Base-by-base conservation (phyloP, 2,888 invertebrate genomes). In the Exephanes ischioxanthus region DNA sequence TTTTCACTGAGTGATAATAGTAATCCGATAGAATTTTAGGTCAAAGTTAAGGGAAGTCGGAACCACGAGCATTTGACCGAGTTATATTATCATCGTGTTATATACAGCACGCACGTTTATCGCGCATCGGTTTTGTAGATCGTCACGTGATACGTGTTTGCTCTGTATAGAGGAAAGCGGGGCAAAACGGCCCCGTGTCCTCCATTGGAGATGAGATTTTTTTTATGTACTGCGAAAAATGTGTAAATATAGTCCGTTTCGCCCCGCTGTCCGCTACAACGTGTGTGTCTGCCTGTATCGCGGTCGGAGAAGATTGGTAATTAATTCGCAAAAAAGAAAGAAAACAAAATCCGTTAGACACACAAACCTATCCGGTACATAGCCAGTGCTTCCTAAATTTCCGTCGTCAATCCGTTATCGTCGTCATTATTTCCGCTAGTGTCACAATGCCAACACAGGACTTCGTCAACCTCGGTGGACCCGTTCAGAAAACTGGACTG, bases 341-440 rank as follows among this genome's bases (percentile, higher is more conserved):
- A 48, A 68, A 72, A 41, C 19, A 30, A 14, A 73, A 68, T 77
- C 78, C 84, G 84, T 85, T 85, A 81, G 61, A 73, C 68, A 48
- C 81, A 75, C 77, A 77, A 68, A 84, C 73, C 68, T 81, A 45
- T 30, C 51, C 11, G 3, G 33, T 7, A 63, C 45, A 33, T 30
- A 75, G 61, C 63, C 61, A 53, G 37, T 78, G 53, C 73, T 85
- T 78, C 81, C 84, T 68, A 85, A 85, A 85, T 75, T 53, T 85
- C 81, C 77, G 73, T 48, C 58, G 55, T 48, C 14, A 73, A 78
- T 75, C 80, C 68, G 81, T 77, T 81, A 85, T 75, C 84, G 41
- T 70, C 53, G 33, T 78, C 78, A 78, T 81, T 84, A 84, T 85
- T 81, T 81, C 81, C 78, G 81, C 75, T 55, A 75, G 71, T 51